Evolutionary conservation across 2,113 vertebrate species (phyloP), one percentile per base, ranked within the genome.

Genomic region (Pelvicachromis taeniatus): DNA sequence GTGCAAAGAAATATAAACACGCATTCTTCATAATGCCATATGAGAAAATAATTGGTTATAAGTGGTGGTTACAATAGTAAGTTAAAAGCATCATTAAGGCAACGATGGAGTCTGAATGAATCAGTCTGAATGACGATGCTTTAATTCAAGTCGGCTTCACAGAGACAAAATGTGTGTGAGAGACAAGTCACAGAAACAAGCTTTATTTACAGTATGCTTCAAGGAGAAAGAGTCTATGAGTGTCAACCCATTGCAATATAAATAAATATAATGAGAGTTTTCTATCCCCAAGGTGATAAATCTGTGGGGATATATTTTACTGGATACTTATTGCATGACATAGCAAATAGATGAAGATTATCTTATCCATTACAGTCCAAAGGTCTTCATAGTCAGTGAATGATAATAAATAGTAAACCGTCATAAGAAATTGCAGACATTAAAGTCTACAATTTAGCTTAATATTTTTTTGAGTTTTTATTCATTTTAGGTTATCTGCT

Each of bases 51-150:
- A 84, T 92, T 85, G 81, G 86, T 87, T 80, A 40, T 87, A 82
- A 59, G 54, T 85, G 58, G 53, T 70, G 52, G 82, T 80, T 70
- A 85, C 83, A 87, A 85, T 85, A 78, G 77, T 75, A 78, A 90
- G 88, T 85, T 90, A 88, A 94, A 92, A 85, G 83, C 82, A 88
- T 88, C 91, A 91, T 94, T 90, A 93, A 77, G 78, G 78, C 59
- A 87, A 91, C 86, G 91, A 87, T 88, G 87, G 81, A 40, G 54
- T 84, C 73, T 61, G 83, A 89, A 81, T 81, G 77, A 85, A 81
- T 89, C 81, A 38, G 59, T 89, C 58, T 87, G 86, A 87, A 87
- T 92, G 91, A 93, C 65, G 80, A 89, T 63, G 58, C 87, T 88
- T 53, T 48, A 88, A 93, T 89, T 90, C 87, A 54, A 80, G 75